These are phyloP conservation scores for Homarus gammarus DNA, from an alignment of 2,888 invertebrate species.

Conservation along the genomic window DNA sequence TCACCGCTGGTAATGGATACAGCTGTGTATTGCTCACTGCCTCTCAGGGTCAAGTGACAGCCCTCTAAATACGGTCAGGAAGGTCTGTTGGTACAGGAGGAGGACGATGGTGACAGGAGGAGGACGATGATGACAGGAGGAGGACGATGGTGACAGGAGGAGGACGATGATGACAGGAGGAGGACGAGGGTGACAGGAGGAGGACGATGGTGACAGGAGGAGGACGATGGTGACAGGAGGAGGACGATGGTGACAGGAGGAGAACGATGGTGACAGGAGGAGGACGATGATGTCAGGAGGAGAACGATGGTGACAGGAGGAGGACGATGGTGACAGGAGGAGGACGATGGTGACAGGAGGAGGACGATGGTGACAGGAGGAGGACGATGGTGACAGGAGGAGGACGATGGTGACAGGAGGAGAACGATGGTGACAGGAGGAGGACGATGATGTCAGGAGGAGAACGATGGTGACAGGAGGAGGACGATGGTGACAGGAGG, in stretches of 20 bases:
- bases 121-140: constrained; percentile 1
- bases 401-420: too few relatives aligned
- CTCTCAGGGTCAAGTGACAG: too few relatives aligned
- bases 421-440: background rate
- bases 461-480: background rate
- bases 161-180: constrained; percentile 11
- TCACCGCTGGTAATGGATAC: too few relatives aligned
- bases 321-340: too few relatives aligned
- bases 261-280: background rate
- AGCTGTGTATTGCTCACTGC: too few relatives aligned
- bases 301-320: too few relatives aligned
- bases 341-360: too few relatives aligned
- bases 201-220: too few relatives aligned
- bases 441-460: background rate
- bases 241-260: background rate
- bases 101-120: background rate
- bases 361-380: too few relatives aligned
- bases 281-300: background rate
- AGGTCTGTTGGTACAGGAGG: background rate
- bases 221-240: background rate
- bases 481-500: background rate
- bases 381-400: too few relatives aligned
- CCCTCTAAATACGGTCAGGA: too few relatives aligned
- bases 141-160: constrained; percentile 3
- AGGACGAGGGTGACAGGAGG: constrained; percentile 2